phyloP scores from a whole-genome alignment of 2,888 invertebrate species.

The Caenorhabditis doughertyi region DNA sequence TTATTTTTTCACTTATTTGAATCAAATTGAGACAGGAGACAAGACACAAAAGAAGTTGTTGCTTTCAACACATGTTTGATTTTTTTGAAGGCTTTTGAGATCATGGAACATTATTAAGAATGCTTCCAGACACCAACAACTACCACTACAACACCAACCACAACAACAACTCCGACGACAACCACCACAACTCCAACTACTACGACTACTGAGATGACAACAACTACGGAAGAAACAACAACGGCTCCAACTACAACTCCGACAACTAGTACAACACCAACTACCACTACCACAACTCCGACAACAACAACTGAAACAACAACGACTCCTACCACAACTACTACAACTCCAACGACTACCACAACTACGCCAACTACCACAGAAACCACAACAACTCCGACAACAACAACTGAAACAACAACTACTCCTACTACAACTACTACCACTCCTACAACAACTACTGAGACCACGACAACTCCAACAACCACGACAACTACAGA shows the following conservation, averaged over 20 bases:
- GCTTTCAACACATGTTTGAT: too few relatives aligned
- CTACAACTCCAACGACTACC: slow-evolving; percentile 20
- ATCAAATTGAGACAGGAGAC: too few relatives aligned
- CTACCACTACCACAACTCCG: background rate
- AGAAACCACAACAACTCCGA: slow-evolving; percentile 13
- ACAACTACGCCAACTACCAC: slow-evolving; percentile 10
- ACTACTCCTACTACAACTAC: slow-evolving; percentile 6
- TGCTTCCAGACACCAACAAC: too few relatives aligned
- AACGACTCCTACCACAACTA: slow-evolving; percentile 28
- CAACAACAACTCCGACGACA: slow-evolving; percentile 12
- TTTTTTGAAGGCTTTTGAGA: too few relatives aligned
- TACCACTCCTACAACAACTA: background rate
- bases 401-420: slow-evolving; percentile 1
- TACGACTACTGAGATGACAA: slow-evolving; percentile 15
- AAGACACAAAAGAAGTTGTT: too few relatives aligned
- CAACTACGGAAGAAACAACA: background rate
- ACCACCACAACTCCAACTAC: slow-evolving; percentile 10
- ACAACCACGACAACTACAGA: slow-evolving; percentile 6
- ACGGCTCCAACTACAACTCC: slow-evolving; percentile 7
- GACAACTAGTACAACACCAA: slow-evolving; percentile 1
- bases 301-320: slow-evolving; percentile 14
- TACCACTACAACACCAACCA: background rate
- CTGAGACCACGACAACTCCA: background rate
- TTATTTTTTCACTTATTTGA: too few relatives aligned
- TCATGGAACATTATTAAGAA: too few relatives aligned